phyloP scores from a whole-genome alignment of 2,797 vertebrate genomes.

The Falco peregrinus region DNA sequence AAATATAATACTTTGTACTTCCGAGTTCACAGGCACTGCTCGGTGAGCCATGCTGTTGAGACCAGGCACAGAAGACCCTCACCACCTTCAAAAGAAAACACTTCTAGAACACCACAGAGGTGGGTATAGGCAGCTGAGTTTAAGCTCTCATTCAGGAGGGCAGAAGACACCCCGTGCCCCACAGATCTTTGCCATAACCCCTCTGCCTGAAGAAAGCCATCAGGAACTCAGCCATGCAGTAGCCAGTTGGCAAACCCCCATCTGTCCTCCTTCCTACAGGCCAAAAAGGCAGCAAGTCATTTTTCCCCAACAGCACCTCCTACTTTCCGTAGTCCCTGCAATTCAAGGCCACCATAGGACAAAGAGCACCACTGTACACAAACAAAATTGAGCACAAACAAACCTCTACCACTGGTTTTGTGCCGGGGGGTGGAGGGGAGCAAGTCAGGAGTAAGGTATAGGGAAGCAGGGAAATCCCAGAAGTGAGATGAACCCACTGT shows the following conservation, averaged over 20 bases:
- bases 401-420: neutral
- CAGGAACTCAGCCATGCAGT: neutral
- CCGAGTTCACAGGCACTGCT: neutral
- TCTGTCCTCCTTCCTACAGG: neutral
- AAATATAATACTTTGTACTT: neutral
- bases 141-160: neutral
- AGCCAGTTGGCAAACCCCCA: neutral
- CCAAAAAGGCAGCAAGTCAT: neutral
- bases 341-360: neutral
- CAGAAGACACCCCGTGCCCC: neutral
- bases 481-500: neutral
- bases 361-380: neutral
- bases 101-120: neutral
- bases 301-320: neutral
- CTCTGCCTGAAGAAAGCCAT: neutral
- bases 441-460: neutral
- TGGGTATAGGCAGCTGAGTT: neutral
- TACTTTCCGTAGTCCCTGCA: fast-evolving
- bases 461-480: neutral
- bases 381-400: neutral
- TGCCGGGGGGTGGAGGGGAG: fast-evolving
- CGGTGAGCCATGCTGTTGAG: neutral
- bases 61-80: neutral
- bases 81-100: neutral
- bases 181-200: neutral